A percentile compares a stretch with the other conserved stretches of the same genome.
These are phyloP conservation scores for Hyles lineata DNA, from an alignment of 2,888 invertebrate species.

Conservation along the genomic window DNA sequence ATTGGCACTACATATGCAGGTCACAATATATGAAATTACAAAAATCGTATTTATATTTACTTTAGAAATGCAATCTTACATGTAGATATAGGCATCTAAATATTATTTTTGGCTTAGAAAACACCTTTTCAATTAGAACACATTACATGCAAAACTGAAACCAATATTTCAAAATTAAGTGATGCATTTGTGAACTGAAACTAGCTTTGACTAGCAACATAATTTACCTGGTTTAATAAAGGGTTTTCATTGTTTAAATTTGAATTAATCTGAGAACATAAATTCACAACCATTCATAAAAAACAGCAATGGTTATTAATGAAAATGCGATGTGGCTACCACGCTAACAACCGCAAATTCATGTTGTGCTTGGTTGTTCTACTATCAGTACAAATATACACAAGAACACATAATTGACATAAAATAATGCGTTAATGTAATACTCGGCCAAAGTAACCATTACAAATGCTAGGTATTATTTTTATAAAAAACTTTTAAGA, in stretches of 20 bases:
- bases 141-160: constrained; percentile 40
- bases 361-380: constrained; percentile 67
- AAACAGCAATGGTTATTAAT: constrained; percentile 47
- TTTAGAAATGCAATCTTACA: constrained; percentile 22
- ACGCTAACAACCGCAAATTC: constrained; percentile 72
- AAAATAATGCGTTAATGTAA: constrained; percentile 32
- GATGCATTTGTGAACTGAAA: constrained; percentile 15
- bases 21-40: constrained; percentile 78
- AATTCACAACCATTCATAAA: constrained; percentile 74
- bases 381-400: constrained; percentile 30
- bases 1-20: constrained; percentile 82
- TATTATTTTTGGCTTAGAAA: constrained; percentile 49
- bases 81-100: constrained; percentile 53
- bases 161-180: constrained; percentile 16
- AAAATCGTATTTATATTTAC: constrained; percentile 54
- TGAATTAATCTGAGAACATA: constrained; percentile 64
- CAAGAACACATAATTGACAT: constrained; percentile 38
- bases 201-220: constrained; percentile 63
- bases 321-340: constrained; percentile 43
- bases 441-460: constrained; percentile 27
- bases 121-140: constrained; percentile 41
- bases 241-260: constrained; percentile 55
- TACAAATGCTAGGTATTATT: constrained; percentile 24
- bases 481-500: constrained; percentile 28
- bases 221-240: constrained; percentile 56